Evolutionary conservation across 1,140 invertebrate species (phyloP).

Genomic region (Drosophila yakuba): DNA sequence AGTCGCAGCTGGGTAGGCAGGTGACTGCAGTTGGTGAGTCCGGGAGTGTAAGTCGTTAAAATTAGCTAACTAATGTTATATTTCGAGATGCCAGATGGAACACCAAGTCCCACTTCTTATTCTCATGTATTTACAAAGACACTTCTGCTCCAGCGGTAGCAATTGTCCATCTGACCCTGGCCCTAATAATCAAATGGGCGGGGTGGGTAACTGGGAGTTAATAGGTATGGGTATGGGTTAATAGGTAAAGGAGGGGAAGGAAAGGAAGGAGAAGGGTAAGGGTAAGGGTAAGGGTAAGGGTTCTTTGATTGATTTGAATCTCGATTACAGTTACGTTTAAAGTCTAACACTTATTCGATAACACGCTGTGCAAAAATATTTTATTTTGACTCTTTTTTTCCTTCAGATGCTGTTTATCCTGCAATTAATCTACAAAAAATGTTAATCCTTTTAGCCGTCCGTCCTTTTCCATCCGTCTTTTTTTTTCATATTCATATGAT

Average conservation of each 20-base stretch:
- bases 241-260: not conserved
- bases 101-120: slow-evolving; percentile 12
- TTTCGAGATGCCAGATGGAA: slow-evolving; percentile 27
- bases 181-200: slow-evolving; percentile 21
- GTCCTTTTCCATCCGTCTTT: not conserved
- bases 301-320: slow-evolving; percentile 46
- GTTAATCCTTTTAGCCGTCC: slow-evolving; percentile 46
- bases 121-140: slow-evolving; percentile 54
- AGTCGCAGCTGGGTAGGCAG: slow-evolving; percentile 5
- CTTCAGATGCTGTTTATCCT: slow-evolving; percentile 15
- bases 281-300: slow-evolving; percentile 7
- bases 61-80: slow-evolving; percentile 71
- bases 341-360: slow-evolving; percentile 75
- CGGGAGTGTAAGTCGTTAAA: slow-evolving; percentile 45
- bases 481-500: slow-evolving; percentile 34
- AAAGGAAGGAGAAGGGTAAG: not conserved
- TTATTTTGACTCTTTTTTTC: slow-evolving; percentile 17
- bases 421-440: slow-evolving; percentile 62
- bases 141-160: slow-evolving; percentile 12
- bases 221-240: not conserved
- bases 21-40: slow-evolving; percentile 17
- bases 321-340: slow-evolving; percentile 65
- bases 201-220: not conserved
- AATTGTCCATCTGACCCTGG: slow-evolving; percentile 35
- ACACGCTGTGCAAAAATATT: slow-evolving; percentile 82